These are phyloP conservation scores for Eurystomus glaucurus DNA, from an alignment of 2,797 vertebrate species.

Conservation along the genomic window DNA sequence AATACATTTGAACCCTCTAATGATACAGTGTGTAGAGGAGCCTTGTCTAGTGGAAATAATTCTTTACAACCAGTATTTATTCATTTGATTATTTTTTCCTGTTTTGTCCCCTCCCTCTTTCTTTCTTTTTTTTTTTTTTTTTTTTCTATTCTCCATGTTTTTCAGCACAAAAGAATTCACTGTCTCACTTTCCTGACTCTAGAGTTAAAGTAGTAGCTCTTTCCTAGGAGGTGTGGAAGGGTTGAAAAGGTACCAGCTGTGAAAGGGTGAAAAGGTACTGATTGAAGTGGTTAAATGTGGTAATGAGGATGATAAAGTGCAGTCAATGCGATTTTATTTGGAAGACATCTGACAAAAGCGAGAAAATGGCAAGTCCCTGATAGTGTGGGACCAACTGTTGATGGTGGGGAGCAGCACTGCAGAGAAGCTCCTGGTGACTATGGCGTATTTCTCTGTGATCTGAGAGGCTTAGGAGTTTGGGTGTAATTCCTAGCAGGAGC, in stretches of 20 bases:
- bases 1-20: background rate
- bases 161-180: background rate
- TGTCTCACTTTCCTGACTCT: background rate
- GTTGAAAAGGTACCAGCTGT: background rate
- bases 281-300: background rate
- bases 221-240: background rate
- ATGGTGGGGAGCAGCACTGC: background rate
- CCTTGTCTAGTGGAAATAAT: background rate
- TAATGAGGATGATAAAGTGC: background rate
- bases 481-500: background rate
- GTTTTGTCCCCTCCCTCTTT: rapidly evolving
- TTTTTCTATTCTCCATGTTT: background rate
- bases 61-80: background rate
- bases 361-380: background rate
- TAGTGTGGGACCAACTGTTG: rapidly evolving
- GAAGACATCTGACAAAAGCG: background rate
- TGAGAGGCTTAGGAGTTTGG: background rate
- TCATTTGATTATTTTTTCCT: background rate
- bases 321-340: background rate
- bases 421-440: background rate
- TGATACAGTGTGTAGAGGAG: background rate
- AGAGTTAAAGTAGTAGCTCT: background rate
- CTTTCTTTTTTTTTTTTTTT: background rate
- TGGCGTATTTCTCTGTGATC: background rate
- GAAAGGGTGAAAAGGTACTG: background rate